Percentiles rank a stretch among this genome's conserved stretches.
Evolutionary conservation across 2,888 invertebrate species (phyloP).

Genomic region (Parnassius apollo): DNA sequence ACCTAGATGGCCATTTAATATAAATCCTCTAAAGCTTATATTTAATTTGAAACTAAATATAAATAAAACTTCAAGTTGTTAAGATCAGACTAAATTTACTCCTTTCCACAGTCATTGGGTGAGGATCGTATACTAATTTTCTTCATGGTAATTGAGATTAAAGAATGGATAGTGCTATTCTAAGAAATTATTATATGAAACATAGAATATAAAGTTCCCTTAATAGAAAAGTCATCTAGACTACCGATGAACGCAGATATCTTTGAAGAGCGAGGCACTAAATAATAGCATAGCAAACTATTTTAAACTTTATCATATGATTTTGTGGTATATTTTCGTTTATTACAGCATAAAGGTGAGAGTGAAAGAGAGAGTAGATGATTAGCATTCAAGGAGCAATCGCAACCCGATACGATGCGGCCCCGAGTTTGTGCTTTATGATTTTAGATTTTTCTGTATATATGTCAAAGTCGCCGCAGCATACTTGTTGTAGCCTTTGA

Average conservation of each 20-base stretch:
- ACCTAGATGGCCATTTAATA: too few relatives aligned
- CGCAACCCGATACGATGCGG: slow-evolving; percentile 66
- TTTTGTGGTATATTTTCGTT: slow-evolving; percentile 4
- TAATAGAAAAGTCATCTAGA: slow-evolving; percentile 29
- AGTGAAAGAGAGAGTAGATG: slow-evolving; percentile 39
- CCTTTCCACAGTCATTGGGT: not conserved
- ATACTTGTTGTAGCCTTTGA: slow-evolving; percentile 37
- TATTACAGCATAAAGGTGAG: slow-evolving; percentile 17
- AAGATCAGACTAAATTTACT: too few relatives aligned
- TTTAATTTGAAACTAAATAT: too few relatives aligned
- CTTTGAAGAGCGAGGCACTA: slow-evolving; percentile 15
- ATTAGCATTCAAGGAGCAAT: slow-evolving; percentile 73
- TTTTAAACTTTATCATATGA: slow-evolving; percentile 15
- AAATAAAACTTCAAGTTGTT: too few relatives aligned
- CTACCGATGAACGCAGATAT: slow-evolving; percentile 28
- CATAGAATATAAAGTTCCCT: slow-evolving; percentile 24
- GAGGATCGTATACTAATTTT: not conserved
- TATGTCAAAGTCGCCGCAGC: slow-evolving; percentile 74
- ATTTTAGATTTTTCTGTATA: slow-evolving; percentile 77
- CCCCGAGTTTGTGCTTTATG: slow-evolving; percentile 64
- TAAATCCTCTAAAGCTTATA: too few relatives aligned
- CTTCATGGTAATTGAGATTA: slow-evolving; percentile 22
- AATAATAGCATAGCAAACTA: not conserved
- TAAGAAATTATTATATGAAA: slow-evolving; percentile 24
- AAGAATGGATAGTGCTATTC: slow-evolving; percentile 19